Percentiles rank a stretch among this genome's conserved stretches.
Conservation (phyloP, 2,797 vertebrate species). For the Schizopygopsis pylzovi region DNA sequence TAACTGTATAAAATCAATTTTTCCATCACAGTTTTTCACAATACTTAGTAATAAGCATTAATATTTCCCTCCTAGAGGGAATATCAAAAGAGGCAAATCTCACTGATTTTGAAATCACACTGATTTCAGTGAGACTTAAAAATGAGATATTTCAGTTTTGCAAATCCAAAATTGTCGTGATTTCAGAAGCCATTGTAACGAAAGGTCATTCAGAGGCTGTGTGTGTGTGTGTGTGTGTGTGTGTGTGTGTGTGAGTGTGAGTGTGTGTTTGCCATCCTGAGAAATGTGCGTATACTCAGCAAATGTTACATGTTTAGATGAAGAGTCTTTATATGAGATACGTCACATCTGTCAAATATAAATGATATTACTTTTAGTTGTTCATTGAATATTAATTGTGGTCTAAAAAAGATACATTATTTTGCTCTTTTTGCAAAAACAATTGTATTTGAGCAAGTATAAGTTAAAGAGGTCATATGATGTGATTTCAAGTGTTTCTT, state of each 20-base stretch:
- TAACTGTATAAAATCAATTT: neutral
- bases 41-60: neutral
- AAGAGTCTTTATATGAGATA: too few species aligned
- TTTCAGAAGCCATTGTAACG: slow-evolving; percentile 1
- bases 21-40: neutral
- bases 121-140: neutral
- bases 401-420: neutral
- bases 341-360: neutral
- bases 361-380: neutral
- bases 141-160: neutral
- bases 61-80: neutral
- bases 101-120: neutral
- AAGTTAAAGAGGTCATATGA: too few species aligned
- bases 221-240: neutral
- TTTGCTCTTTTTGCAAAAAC: neutral
- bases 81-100: neutral
- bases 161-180: neutral
- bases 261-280: neutral
- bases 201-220: neutral
- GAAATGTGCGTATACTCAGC: neutral
- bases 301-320: neutral
- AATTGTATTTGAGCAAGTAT: neutral
- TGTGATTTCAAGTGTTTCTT: too few species aligned
- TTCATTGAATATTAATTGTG: neutral
- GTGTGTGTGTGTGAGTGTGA: neutral